Evolutionary conservation across 2,113 vertebrate species (phyloP).

Genomic region (Colistium nudipinnis): DNA sequence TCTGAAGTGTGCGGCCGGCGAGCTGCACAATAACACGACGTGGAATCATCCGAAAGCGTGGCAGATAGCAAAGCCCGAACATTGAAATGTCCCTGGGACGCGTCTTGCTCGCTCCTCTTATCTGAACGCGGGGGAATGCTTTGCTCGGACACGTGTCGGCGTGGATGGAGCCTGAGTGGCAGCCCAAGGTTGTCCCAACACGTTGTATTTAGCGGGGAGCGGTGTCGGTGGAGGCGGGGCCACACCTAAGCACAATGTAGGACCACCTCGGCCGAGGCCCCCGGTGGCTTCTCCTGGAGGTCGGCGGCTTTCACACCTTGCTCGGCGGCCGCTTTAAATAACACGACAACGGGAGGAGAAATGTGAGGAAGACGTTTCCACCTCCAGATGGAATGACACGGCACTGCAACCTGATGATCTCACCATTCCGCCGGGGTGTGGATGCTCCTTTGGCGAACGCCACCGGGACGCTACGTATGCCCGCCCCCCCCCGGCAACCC

Average conservation of each 20-base stretch:
- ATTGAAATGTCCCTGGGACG: conserved; percentile 37
- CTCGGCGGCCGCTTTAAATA: conserved; percentile 36
- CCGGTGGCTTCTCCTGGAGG: conserved; percentile 1
- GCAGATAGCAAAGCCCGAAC: conserved; percentile 1
- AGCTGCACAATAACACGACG: conserved; percentile 12
- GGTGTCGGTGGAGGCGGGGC: conserved; percentile 39
- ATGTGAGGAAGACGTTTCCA: conserved; percentile 28
- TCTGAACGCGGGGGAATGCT: background rate
- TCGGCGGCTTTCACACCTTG: conserved; percentile 35
- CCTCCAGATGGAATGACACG: background rate
- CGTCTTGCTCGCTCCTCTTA: background rate
- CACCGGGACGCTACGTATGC: background rate
- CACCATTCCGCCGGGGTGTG: background rate
- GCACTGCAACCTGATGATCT: background rate
- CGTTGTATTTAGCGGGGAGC: conserved; percentile 4
- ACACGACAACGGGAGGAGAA: conserved; percentile 9
- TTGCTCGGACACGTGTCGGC: background rate
- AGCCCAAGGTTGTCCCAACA: background rate
- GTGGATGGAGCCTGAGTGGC: conserved; percentile 21
- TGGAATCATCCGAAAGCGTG: background rate
- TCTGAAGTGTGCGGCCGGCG: conserved; percentile 24
- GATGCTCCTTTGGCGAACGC: conserved; percentile 1
- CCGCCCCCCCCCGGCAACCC: too few species aligned
- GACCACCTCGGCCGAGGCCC: conserved; percentile 5
- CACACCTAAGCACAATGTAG: conserved; percentile 14